phyloP scores from a whole-genome alignment of 23 tunicate genomes.

The Oikopleura albicans region DNA sequence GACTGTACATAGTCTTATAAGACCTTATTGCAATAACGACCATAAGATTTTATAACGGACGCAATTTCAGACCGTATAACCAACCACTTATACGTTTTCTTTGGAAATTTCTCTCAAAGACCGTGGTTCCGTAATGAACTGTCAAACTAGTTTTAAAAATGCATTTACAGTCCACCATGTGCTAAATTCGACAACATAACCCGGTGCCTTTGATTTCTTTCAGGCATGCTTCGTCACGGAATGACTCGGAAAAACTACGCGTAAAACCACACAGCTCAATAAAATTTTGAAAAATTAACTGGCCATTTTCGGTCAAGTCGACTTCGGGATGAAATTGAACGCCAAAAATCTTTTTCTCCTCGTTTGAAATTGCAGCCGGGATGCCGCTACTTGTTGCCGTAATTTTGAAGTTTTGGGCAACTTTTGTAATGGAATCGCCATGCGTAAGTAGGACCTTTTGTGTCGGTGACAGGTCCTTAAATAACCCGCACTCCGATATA shows the following conservation, averaged over 20 bases:
- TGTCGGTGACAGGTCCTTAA: not conserved
- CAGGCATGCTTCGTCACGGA: not conserved
- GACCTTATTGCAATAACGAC: no score
- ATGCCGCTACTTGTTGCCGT: conserved; percentile 25
- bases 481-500: not conserved
- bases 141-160: no score
- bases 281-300: conserved; percentile 59
- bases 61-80: no score
- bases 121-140: no score
- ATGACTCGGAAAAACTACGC: not conserved
- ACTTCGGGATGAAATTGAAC: conserved; percentile 99
- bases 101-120: no score
- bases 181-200: no score
- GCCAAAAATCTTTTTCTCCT: conserved; percentile 40
- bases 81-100: no score
- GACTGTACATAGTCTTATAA: no score
- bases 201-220: not conserved
- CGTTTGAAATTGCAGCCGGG: conserved; percentile 50
- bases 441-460: conserved; percentile 68
- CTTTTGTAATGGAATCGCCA: conserved; percentile 56
- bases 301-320: conserved; percentile 63
- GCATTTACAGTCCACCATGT: no score
- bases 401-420: conserved; percentile 35
- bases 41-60: no score
- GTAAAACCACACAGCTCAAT: conserved; percentile 17